Evolutionary conservation across 2,797 vertebrate species (phyloP), one percentile per base, ranked within the genome.

Genomic region (Notolepis coatsorum): DNA sequence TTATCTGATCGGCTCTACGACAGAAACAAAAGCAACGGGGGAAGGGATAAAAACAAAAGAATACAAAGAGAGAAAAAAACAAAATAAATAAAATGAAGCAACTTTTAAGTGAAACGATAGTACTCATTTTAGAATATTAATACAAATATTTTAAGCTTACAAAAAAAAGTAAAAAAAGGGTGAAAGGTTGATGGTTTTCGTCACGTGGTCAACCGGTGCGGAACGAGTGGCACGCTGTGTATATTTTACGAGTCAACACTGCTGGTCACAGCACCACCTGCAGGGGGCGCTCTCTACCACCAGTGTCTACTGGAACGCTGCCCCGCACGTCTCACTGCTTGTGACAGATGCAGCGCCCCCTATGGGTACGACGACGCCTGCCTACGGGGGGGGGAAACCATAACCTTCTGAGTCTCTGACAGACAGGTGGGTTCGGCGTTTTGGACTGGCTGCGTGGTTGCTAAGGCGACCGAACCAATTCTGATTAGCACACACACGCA

Each of bases 21-120:
- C 53, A 51, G 30, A 77, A 79, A 78, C 23, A 58, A 51, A 58
- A 75, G 71, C 45, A 5, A 42, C 33, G 61, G 48, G 70, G 68
- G 65, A 24, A 10, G 58, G 20, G 15, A 13, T 46, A 66, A 20
- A 0, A 31, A 23, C 31, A 61, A 50, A 61, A 48, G 47, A 48
- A 72, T 39, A 7, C 31, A 48, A 70, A 47, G 46, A 56, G 60
- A 55, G 74, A 61, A 68, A 75, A 33, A 55, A 31, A 18, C 41
- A 80, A 86, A 88, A 83, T 88, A 89, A 91, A 87, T 75, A 74
- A 88, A 87, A 80, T 43, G 63, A 85, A 82, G 75, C 76, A 57
- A 79, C 63, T 73, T n/a, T 79, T 81, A 81, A 69, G 66, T 54
- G 64, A 79, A 80, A 75, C 51, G 62, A 78, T 73, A 70, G 77